Percentiles rank a stretch among this genome's conserved stretches.
Conservation (phyloP, 2,888 invertebrate species). For the Amphimallon solstitiale region DNA sequence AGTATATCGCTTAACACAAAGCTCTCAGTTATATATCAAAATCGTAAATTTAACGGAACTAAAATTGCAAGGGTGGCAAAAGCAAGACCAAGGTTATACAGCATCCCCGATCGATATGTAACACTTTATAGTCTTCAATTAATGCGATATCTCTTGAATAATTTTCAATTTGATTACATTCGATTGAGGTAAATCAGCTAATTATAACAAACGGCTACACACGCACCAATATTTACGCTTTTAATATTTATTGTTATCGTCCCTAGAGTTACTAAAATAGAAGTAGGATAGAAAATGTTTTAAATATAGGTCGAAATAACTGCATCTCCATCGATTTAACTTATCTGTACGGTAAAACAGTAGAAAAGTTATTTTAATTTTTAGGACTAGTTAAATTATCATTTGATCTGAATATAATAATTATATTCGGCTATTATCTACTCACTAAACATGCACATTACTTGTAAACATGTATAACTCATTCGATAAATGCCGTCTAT, state of each 20-base stretch:
- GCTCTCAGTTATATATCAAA: too few species aligned
- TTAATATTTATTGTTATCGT: neutral
- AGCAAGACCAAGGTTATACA: slow-evolving; percentile 54
- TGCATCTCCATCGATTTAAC: slow-evolving; percentile 31
- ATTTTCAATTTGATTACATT: neutral
- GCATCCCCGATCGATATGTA: slow-evolving; percentile 53
- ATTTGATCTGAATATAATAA: neutral
- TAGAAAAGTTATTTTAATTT: slow-evolving; percentile 6
- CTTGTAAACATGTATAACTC: too few species aligned
- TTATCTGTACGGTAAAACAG: slow-evolving; percentile 4
- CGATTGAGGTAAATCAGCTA: neutral
- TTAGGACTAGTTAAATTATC: neutral
- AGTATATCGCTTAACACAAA: too few species aligned
- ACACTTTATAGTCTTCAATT: slow-evolving; percentile 9
- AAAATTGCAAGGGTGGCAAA: slow-evolving; percentile 14
- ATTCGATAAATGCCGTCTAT: neutral
- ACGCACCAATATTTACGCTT: neutral
- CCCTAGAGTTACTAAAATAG: slow-evolving; percentile 6
- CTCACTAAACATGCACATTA: too few species aligned
- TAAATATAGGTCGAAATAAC: slow-evolving; percentile 25
- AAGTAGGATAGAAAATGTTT: neutral
- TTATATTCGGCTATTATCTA: too few species aligned
- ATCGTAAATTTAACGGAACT: neutral
- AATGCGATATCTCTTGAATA: neutral
- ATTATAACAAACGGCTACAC: neutral